These are phyloP conservation scores for Leptopilina drosophilae DNA, from an alignment of 2,888 invertebrate species.

Conservation along the genomic window DNA sequence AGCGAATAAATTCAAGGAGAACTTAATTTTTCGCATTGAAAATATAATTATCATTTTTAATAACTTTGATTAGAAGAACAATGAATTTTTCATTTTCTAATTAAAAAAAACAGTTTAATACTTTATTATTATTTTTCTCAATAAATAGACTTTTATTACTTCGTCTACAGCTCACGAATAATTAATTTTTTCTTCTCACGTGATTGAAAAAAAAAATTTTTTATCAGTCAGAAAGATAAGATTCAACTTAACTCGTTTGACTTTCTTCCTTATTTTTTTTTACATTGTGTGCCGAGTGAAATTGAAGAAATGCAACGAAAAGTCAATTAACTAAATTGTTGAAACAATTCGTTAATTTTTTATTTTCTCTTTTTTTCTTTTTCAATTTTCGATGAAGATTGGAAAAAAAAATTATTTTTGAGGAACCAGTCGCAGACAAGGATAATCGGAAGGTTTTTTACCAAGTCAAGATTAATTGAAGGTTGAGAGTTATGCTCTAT, in stretches of 20 bases:
- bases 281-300: neutral
- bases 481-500: slow-evolving; percentile 44
- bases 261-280: slow-evolving; percentile 12
- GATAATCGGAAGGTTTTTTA: slow-evolving; percentile 45
- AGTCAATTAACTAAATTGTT: no score
- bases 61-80: neutral
- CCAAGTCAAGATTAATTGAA: slow-evolving; percentile 40
- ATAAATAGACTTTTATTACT: neutral
- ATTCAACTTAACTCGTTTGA: neutral
- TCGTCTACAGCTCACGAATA: neutral
- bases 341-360: neutral
- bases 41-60: neutral
- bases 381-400: neutral
- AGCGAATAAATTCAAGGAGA: slow-evolving; percentile 24
- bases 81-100: neutral
- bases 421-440: slow-evolving; percentile 1
- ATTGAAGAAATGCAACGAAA: neutral
- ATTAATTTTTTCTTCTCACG: neutral
- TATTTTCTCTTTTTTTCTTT: neutral
- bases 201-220: slow-evolving; percentile 6
- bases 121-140: neutral
- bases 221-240: slow-evolving; percentile 12
- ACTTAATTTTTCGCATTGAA: slow-evolving; percentile 10
- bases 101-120: neutral
- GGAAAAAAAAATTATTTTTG: neutral